A percentile compares a stretch with the other conserved stretches of the same genome.
phyloP scores from a whole-genome alignment of 92 coral and sea anemone species.

The Zoanthus sociatus region DNA sequence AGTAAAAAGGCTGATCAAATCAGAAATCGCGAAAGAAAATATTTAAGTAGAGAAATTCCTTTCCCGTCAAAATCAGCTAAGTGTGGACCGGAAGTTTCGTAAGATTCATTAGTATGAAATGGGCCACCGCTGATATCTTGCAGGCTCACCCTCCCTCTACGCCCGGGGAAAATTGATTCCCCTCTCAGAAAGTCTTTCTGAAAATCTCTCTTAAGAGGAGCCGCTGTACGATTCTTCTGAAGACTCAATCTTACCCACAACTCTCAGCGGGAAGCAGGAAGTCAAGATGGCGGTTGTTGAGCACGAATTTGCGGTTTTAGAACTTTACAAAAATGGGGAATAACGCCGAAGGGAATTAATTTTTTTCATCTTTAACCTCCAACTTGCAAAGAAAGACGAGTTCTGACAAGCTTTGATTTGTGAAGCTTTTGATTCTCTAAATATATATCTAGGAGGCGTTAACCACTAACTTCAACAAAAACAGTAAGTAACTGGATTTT shows the following conservation, averaged over 20 bases:
- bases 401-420: neutral
- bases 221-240: slow-evolving; percentile 25
- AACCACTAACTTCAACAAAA: neutral
- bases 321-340: neutral
- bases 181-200: too few relatives aligned
- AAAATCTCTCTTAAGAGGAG: neutral
- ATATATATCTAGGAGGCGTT: slow-evolving; percentile 19
- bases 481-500: neutral
- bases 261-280: slow-evolving; percentile 26
- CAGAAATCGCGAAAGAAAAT: too few relatives aligned
- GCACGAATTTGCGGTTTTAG: neutral
- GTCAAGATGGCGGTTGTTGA: slow-evolving; percentile 46
- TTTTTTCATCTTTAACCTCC: neutral
- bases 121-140: too few relatives aligned
- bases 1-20: too few relatives aligned
- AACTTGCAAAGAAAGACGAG: neutral
- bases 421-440: neutral
- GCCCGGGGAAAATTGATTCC: too few relatives aligned
- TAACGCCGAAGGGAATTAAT: neutral
- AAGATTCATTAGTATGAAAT: too few relatives aligned
- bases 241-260: slow-evolving; percentile 37
- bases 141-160: too few relatives aligned
- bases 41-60: too few relatives aligned
- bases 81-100: too few relatives aligned
- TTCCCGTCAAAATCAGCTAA: too few relatives aligned